A percentile compares a stretch with the other conserved stretches of the same genome.
phyloP scores from a whole-genome alignment of 2,797 vertebrate species.

The Salmo trutta region DNA sequence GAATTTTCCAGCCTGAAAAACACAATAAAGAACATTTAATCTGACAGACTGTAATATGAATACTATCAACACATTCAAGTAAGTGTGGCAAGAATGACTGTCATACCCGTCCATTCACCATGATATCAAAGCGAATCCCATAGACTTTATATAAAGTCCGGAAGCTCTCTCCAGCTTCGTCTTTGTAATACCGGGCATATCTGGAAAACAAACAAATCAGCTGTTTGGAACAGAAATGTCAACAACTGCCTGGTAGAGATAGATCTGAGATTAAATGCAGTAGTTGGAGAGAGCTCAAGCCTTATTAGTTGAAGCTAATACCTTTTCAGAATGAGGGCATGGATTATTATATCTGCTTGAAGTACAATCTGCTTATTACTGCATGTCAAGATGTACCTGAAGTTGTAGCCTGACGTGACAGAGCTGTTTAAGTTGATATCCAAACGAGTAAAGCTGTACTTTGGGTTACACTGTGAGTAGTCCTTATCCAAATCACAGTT shows the following conservation, averaged over 20 bases:
- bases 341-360: background rate
- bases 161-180: constrained; percentile 76
- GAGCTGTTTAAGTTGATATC: constrained; percentile 79
- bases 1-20: constrained; percentile 92
- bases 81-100: constrained; percentile 3
- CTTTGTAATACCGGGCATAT: constrained; percentile 89
- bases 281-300: background rate
- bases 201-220: constrained; percentile 60
- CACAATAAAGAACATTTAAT: constrained; percentile 25
- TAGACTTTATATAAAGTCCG: constrained; percentile 91
- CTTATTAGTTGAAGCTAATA: background rate
- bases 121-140: constrained; percentile 94
- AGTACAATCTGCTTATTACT: background rate
- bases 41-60: background rate
- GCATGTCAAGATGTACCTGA: constrained; percentile 78
- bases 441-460: constrained; percentile 90
- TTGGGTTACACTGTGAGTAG: constrained; percentile 84
- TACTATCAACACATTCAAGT: background rate
- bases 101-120: constrained; percentile 90
- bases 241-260: background rate
- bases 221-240: too few relatives aligned
- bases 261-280: constrained; percentile 3
- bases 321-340: background rate
- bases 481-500: constrained; percentile 92
- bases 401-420: constrained; percentile 90